A percentile compares a stretch with the other conserved stretches of the same genome.
phyloP scores from a whole-genome alignment of 1,140 invertebrate species.

The Sitophilus oryzae region DNA sequence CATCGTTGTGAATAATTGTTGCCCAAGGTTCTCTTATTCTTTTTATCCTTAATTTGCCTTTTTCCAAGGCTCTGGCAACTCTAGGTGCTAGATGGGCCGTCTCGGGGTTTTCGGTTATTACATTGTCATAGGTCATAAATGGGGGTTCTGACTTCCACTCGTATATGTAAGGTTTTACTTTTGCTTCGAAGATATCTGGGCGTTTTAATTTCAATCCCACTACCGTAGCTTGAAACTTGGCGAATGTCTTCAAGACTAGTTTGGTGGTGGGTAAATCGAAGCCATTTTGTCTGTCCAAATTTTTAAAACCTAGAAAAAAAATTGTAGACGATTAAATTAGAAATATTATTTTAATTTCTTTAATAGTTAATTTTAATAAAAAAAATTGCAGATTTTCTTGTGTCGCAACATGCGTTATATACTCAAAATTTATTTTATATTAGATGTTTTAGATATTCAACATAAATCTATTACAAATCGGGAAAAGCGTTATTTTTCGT shows the following conservation, averaged over 20 bases:
- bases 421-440: no score
- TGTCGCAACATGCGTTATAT: no score
- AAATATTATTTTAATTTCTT: no score
- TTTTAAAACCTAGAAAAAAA: constrained; percentile 33
- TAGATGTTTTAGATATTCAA: no score
- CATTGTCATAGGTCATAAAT: not conserved
- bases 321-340: no score
- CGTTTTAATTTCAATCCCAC: constrained; percentile 41
- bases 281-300: constrained; percentile 35
- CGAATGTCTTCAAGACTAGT: constrained; percentile 39
- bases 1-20: constrained; percentile 51
- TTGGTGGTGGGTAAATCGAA: constrained; percentile 41
- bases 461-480: no score
- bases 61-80: not conserved
- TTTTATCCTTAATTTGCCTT: not conserved
- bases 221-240: constrained; percentile 43
- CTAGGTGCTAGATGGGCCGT: not conserved
- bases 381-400: no score
- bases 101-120: constrained; percentile 4
- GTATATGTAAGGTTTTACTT: constrained; percentile 36
- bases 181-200: constrained; percentile 45
- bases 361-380: no score
- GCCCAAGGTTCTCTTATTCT: constrained; percentile 43
- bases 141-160: not conserved
- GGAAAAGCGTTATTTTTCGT: no score